Base-by-base conservation (phyloP, 2,797 vertebrate genomes). In the Tokudaia muenninki region DNA sequence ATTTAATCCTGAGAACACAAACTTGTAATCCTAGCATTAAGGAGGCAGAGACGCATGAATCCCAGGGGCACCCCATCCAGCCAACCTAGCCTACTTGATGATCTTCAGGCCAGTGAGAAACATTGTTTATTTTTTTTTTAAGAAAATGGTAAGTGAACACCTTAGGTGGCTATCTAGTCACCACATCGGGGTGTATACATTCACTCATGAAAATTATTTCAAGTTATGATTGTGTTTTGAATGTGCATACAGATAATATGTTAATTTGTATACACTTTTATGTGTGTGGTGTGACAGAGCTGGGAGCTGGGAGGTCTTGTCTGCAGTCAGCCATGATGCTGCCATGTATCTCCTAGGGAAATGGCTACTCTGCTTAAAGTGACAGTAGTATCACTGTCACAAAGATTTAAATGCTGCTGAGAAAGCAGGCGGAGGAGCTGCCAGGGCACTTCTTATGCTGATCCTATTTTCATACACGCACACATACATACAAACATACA, bases 141-240 rank as follows among this genome's bases (percentile, higher is more conserved):
- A 82, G 26, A 31, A 78, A 78, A 59, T 67, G 2, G 19, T 22
- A 4, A 11, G 52, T n/a, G 47, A 22, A n/a, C 19, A 87, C 31
- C 63, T n/a, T 31, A 87, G 10, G 14, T 65, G 17, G 24, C 31
- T 9, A 9, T 31, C 14, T 44, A 61, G 44, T 44, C 10, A 31
- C 83, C 31, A 26, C 21, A 47, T 17, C 13, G 5, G 2, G 14
- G 29, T n/a, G 41, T 19, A 63, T 14, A n/a, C 83, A 70, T 70
- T 9, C 59, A 29, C n/a, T 24, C 24, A 21, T 1, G 8, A 81
- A 91, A 72, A 65, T 93, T 37, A 86, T 80, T 94, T 95, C 50
- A 93, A 94, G 93, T 86, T 74, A 83, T 17, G 87, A 31, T 65
- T 26, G 17, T 78, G 24, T 11, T 87, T 94, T 93, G 50, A 93